Evolutionary conservation across 2,113 vertebrate species (phyloP).

Genomic region (Cyanistes caeruleus): DNA sequence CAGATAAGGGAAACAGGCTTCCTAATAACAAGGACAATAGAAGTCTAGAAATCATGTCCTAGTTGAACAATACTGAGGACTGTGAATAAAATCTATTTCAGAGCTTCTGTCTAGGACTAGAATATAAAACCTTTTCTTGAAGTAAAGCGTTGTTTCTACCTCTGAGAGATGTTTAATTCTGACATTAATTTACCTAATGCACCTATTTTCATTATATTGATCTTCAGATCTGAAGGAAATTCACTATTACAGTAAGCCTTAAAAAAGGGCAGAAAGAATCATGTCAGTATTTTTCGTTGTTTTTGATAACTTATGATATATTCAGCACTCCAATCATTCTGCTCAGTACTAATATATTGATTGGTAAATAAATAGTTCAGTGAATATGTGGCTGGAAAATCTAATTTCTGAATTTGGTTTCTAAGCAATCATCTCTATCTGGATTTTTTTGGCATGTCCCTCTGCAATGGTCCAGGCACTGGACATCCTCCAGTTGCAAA

Average conservation of each 20-base stretch:
- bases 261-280: not conserved
- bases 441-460: not conserved
- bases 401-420: slow-evolving; percentile 41
- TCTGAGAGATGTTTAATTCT: not conserved
- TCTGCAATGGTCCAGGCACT: not conserved
- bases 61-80: too few relatives aligned
- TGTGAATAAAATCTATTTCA: too few relatives aligned
- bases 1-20: too few relatives aligned
- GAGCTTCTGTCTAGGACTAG: not conserved
- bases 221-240: not conserved
- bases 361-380: slow-evolving; percentile 31
- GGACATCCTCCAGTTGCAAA: slow-evolving; percentile 1
- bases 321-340: not conserved
- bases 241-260: not conserved
- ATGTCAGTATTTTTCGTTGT: not conserved
- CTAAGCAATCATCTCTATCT: not conserved
- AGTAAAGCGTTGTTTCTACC: not conserved
- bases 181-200: not conserved
- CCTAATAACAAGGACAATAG: too few relatives aligned
- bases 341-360: slow-evolving; percentile 6
- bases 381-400: not conserved
- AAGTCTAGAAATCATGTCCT: too few relatives aligned
- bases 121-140: not conserved
- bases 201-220: not conserved
- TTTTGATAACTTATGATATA: not conserved